Evolutionary conservation across 2,888 invertebrate species (phyloP).

Genomic region (Rambutsinella grinnellia): DNA sequence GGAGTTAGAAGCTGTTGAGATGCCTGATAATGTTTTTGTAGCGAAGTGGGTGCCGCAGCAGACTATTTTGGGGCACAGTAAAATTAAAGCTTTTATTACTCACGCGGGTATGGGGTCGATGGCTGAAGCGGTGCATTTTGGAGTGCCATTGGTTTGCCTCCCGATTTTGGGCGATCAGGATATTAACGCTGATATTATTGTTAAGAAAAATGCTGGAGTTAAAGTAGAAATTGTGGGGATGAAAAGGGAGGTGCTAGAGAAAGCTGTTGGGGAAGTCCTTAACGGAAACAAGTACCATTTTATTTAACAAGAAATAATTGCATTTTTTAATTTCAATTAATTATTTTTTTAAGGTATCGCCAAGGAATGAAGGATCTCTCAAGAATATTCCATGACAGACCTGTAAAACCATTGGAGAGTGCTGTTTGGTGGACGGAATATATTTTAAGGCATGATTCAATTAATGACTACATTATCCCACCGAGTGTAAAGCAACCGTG

Average conservation of each 20-base stretch:
- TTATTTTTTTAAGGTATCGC: constrained; percentile 16
- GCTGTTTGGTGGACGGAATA: constrained; percentile 55
- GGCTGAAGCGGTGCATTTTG: constrained; percentile 47
- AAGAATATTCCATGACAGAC: constrained; percentile 10
- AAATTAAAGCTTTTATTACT: constrained; percentile 47
- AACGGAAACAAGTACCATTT: no score
- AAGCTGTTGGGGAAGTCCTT: no score
- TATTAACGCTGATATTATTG: constrained; percentile 45
- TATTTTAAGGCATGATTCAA: constrained; percentile 42
- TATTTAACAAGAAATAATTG: no score
- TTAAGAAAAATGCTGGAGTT: constrained; percentile 28
- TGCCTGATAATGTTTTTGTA: constrained; percentile 3
- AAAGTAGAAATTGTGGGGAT: constrained; percentile 49
- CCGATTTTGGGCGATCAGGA: constrained; percentile 57
- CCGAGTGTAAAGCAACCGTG: constrained; percentile 11
- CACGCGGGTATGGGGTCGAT: constrained; percentile 55
- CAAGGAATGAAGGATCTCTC: constrained; percentile 2
- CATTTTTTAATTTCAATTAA: no score
- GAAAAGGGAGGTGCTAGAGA: no score
- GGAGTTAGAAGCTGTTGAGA: neutral
- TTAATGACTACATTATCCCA: constrained; percentile 3
- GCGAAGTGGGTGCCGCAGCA: constrained; percentile 41
- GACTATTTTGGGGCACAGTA: constrained; percentile 25
- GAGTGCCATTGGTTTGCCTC: constrained; percentile 44
- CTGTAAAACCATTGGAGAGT: neutral